A percentile compares a stretch with the other conserved stretches of the same genome.
These are phyloP conservation scores for Drosophila cardini DNA, from an alignment of 1,140 invertebrate species.

Conservation along the genomic window DNA sequence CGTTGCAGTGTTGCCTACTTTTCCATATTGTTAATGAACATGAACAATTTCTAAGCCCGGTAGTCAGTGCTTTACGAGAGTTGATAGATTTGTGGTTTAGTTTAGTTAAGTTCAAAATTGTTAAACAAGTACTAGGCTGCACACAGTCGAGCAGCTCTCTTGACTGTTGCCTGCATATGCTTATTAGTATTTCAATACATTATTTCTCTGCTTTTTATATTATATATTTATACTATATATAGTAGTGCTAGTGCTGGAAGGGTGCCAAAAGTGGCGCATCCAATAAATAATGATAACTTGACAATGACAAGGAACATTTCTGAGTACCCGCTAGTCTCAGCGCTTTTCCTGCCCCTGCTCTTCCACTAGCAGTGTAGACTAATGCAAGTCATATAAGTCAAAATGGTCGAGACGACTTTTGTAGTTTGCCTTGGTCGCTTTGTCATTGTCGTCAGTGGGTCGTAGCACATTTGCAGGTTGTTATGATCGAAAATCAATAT, in stretches of 20 bases:
- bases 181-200: neutral
- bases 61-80: no score
- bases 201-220: no score
- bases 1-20: slow-evolving; percentile 3
- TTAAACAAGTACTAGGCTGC: no score
- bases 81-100: no score
- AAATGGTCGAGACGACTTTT: slow-evolving; percentile 34
- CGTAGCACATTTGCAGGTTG: slow-evolving; percentile 63
- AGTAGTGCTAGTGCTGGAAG: slow-evolving; percentile 41
- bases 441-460: slow-evolving; percentile 32
- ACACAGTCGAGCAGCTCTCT: no score
- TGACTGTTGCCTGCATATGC: neutral
- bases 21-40: neutral
- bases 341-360: neutral
- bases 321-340: neutral
- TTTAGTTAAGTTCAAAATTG: no score
- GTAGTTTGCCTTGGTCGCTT: slow-evolving; percentile 11
- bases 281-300: slow-evolving; percentile 77
- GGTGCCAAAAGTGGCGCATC: slow-evolving; percentile 75
- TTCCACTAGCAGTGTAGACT: neutral
- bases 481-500: slow-evolving; percentile 82
- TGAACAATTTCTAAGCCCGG: neutral
- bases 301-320: slow-evolving; percentile 59
- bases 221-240: no score
- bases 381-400: slow-evolving; percentile 39